Evolutionary conservation across 2,888 invertebrate species (phyloP).

Genomic region (Dolichomitus sp.): DNA sequence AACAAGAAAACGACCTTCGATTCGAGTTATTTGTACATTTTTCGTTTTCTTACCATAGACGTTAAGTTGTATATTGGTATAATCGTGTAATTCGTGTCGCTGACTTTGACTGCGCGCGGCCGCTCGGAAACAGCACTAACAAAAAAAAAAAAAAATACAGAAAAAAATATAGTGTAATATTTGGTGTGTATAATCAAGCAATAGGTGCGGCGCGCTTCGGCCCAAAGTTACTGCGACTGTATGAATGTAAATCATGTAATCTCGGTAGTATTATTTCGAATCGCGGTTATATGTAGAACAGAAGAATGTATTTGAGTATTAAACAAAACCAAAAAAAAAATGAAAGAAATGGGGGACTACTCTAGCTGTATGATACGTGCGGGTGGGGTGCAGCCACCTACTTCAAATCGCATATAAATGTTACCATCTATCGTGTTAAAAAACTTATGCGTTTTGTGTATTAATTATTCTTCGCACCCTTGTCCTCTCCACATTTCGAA

Average conservation of each 20-base stretch:
- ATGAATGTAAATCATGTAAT: constrained; percentile 67
- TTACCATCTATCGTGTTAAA: constrained; percentile 81
- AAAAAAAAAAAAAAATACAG: neutral
- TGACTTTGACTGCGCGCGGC: constrained; percentile 54
- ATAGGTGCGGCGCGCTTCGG: constrained; percentile 63
- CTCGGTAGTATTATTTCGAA: constrained; percentile 62
- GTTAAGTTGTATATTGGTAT: constrained; percentile 70
- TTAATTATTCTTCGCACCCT: constrained; percentile 1
- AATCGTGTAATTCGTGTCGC: constrained; percentile 66
- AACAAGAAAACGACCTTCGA: constrained; percentile 48
- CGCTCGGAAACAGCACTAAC: constrained; percentile 38
- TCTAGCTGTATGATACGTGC: constrained; percentile 67
- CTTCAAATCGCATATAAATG: constrained; percentile 80
- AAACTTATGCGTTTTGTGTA: constrained; percentile 35
- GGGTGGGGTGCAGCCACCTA: constrained; percentile 69
- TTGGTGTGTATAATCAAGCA: constrained; percentile 65
- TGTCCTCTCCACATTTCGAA: neutral
- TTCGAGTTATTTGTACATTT: constrained; percentile 66
- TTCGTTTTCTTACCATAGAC: constrained; percentile 65
- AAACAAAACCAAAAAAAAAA: constrained; percentile 29
- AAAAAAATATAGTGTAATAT: constrained; percentile 52
- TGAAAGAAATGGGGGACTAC: constrained; percentile 33
- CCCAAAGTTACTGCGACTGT: constrained; percentile 63
- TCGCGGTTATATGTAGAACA: constrained; percentile 64
- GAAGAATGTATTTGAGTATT: constrained; percentile 63